Evolutionary conservation across 2,113 vertebrate genomes (phyloP).

Genomic region (Callochromis pleurospilus): DNA sequence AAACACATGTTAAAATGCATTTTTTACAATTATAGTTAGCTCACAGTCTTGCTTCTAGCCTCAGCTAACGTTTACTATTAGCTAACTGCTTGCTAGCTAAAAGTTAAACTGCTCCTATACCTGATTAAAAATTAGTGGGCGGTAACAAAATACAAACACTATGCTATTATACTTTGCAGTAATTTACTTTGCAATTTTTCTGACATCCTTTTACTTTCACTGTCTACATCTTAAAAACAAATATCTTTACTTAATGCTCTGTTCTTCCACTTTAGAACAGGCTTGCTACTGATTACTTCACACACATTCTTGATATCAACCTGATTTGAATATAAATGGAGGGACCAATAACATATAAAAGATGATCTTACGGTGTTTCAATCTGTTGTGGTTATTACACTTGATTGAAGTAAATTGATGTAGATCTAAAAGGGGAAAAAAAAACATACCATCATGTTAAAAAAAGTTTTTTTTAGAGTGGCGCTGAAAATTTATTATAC

Average conservation of each 20-base stretch:
- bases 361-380: not conserved
- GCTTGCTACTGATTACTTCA: not conserved
- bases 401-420: not conserved
- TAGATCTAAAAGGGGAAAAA: not conserved
- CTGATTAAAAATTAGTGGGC: not conserved
- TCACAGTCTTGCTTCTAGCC: not conserved
- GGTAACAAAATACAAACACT: not conserved
- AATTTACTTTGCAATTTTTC: not conserved
- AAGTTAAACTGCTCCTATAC: not conserved
- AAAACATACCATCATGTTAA: not conserved
- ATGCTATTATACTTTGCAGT: not conserved
- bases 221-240: not conserved
- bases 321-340: not conserved
- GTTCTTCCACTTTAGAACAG: not conserved
- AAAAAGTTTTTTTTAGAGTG: rapidly evolving
- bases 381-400: not conserved
- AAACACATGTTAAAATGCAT: not conserved
- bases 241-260: not conserved
- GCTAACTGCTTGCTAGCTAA: not conserved
- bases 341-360: not conserved
- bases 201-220: not conserved
- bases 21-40: not conserved
- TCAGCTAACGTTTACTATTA: not conserved
- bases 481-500: not conserved
- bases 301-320: not conserved